phyloP scores from a whole-genome alignment of 2,888 invertebrate genomes.

The Aradus depressus region DNA sequence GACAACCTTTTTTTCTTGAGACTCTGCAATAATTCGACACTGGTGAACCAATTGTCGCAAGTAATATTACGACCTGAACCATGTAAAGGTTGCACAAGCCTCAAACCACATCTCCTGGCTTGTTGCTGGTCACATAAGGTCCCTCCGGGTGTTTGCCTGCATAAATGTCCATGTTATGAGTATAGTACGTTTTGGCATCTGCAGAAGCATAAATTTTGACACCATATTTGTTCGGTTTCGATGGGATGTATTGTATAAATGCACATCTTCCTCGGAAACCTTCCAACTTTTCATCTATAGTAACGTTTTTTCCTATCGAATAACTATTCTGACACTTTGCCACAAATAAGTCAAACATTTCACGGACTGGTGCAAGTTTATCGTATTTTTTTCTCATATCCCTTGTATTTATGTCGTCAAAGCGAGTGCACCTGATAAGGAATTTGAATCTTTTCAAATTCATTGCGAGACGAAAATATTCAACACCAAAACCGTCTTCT shows the following conservation, averaged over 20 bases:
- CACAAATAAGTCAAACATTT: conserved; percentile 33
- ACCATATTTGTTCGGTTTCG: conserved; percentile 33
- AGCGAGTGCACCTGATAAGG: conserved; percentile 10
- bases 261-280: conserved; percentile 31
- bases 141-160: conserved; percentile 26
- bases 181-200: conserved; percentile 25
- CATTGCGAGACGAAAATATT: conserved; percentile 20
- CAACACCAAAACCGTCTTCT: conserved; percentile 17
- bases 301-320: conserved; percentile 25
- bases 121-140: conserved; percentile 23
- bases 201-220: conserved; percentile 33
- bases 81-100: conserved; percentile 22
- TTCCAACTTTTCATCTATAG: conserved; percentile 32
- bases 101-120: conserved; percentile 22
- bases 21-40: conserved; percentile 16
- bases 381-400: conserved; percentile 29
- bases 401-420: conserved; percentile 20
- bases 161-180: conserved; percentile 27
- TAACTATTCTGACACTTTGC: conserved; percentile 31
- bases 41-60: conserved; percentile 31
- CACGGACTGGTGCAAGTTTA: conserved; percentile 31
- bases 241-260: conserved; percentile 32
- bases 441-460: conserved; percentile 15
- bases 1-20: too few species aligned
- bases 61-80: conserved; percentile 30